Conservation (phyloP, 2,113 vertebrate species). For the Oriolus oriolus region DNA sequence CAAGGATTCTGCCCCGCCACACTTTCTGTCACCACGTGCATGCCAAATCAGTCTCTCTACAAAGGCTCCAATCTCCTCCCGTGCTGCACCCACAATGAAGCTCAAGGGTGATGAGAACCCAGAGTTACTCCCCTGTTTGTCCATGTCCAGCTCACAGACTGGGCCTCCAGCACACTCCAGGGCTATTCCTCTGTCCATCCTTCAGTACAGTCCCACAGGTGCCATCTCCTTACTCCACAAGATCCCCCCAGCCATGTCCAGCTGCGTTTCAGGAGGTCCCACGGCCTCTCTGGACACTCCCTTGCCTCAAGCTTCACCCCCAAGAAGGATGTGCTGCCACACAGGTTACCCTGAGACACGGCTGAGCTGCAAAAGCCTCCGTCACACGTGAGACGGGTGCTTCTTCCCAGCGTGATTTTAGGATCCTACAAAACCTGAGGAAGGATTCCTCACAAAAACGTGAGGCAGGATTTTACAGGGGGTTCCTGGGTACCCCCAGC, state of each 20-base stretch:
- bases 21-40: rapidly evolving
- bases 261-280: neutral
- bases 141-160: neutral
- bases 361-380: neutral
- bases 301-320: neutral
- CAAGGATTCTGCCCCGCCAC: neutral
- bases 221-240: neutral
- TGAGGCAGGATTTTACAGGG: neutral
- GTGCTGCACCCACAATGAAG: neutral
- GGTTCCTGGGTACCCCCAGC: neutral
- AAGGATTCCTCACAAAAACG: too few relatives aligned
- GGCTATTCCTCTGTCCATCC: neutral
- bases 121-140: neutral
- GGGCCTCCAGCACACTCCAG: neutral
- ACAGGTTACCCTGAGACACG: rapidly evolving
- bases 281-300: rapidly evolving
- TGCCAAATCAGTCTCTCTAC: neutral
- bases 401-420: neutral
- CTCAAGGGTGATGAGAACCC: neutral
- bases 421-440: neutral
- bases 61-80: neutral
- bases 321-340: neutral
- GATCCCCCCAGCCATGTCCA: neutral
- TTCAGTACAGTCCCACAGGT: rapidly evolving
- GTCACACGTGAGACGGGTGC: rapidly evolving